Evolutionary conservation across 2,797 vertebrate species (phyloP).

Genomic region (Pelodytes ibericus): DNA sequence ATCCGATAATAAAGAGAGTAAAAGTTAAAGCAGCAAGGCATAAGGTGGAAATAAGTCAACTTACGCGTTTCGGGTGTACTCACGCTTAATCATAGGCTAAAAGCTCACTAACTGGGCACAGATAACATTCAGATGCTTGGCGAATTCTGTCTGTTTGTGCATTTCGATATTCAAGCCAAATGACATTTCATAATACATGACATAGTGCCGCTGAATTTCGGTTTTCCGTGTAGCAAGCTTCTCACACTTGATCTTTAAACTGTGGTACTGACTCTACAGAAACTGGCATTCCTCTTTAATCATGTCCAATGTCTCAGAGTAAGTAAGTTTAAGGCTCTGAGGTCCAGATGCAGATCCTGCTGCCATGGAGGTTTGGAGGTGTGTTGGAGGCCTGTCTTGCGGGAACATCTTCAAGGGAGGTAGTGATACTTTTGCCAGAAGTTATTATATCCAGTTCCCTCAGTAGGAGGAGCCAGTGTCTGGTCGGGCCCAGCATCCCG

Average conservation of each 20-base stretch:
- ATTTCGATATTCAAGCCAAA: constrained; percentile 99
- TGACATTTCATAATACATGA: constrained; percentile 99
- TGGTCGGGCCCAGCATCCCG: too few relatives aligned
- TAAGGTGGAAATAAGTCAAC: too few relatives aligned
- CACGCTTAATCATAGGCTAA: too few relatives aligned
- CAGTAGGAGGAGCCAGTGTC: too few relatives aligned
- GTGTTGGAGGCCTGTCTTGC: constrained; percentile 44
- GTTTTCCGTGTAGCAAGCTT: constrained; percentile 93
- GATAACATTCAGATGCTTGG: constrained; percentile 83
- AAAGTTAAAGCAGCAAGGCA: too few relatives aligned
- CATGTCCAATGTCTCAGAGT: constrained; percentile 88
- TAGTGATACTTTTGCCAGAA: too few relatives aligned
- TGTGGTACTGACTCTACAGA: constrained; percentile 91
- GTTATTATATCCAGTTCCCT: too few relatives aligned
- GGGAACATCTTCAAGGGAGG: too few relatives aligned
- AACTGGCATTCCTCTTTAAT: constrained; percentile 95
- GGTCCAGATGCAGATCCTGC: constrained; percentile 77
- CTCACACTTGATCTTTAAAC: constrained; percentile 92
- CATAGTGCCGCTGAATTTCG: constrained; percentile 92
- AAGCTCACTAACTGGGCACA: constrained; percentile 83
- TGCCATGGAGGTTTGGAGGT: constrained; percentile 77
- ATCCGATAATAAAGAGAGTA: too few relatives aligned
- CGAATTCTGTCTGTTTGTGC: constrained; percentile 96
- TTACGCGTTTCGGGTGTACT: too few relatives aligned
- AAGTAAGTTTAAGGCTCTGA: constrained; percentile 89